Evolutionary conservation across 2,797 vertebrate genomes (phyloP), one percentile per base, ranked within the genome.

Genomic region (Lemur catta): DNA sequence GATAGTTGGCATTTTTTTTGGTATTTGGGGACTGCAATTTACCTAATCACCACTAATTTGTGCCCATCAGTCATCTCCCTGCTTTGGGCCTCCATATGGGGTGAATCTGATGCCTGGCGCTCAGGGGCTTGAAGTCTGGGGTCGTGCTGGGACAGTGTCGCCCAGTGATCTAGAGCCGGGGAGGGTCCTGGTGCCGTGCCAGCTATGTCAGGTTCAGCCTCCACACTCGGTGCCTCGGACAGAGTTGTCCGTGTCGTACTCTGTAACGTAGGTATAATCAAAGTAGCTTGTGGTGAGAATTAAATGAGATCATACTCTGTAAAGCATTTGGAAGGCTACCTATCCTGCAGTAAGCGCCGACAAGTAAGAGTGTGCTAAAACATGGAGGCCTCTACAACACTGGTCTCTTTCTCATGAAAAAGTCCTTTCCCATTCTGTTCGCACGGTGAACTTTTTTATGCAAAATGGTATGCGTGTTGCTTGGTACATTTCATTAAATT

Each of bases 121-220:
- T 7, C n/a, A 2, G 67, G 26, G 26, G 33, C 22, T 30, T 22
- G 74, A 24, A 67, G 30, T 28, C 80, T 67, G 63, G 35, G 2
- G 7, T 26, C 0, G 6, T 43, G 57, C 67, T 12, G 41, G 48
- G 41, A 43, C 33, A 28, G 55, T n/a, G 17, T 0, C 14, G 10
- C 11, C 10, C 17, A 1, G 28, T 28, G 6, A 7, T 17, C 35
- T 4, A 0, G 52, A 59, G 50, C 1, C 2, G 4, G 17, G 75
- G 33, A 8, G 17, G 75, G 33, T 63, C 38, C 26, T 18, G 26
- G 35, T 2, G 4, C 38, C 41, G 2, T 1, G 1, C 2, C 15
- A 10, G 52, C 33, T 1, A 0, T 4, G 7, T 55, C 41, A 22
- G 10, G n/a, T 1, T 15, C 18, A 11, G 24, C 35, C 8, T 18